These are phyloP conservation scores for Iphiclides podalirius DNA, from an alignment of 2,888 invertebrate genomes.

Conservation along the genomic window DNA sequence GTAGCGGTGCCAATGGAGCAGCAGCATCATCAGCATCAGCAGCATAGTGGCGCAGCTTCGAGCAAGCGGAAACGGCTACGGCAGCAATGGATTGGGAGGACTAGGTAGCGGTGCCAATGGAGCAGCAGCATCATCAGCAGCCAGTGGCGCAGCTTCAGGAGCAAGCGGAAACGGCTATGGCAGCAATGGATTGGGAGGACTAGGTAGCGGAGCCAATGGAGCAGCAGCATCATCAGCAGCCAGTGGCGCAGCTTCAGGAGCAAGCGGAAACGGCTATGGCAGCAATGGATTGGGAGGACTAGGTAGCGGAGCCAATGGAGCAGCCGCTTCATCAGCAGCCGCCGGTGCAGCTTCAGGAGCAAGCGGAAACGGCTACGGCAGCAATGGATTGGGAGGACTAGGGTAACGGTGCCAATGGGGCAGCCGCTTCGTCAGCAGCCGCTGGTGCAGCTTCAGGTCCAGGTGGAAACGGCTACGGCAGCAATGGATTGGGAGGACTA, in stretches of 20 bases:
- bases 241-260: neutral
- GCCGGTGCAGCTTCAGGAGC: slow-evolving; percentile 7
- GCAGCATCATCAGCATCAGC: no score
- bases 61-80: no score
- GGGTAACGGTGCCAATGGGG: slow-evolving; percentile 1
- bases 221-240: no score
- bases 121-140: no score
- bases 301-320: neutral
- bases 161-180: no score
- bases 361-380: neutral
- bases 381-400: neutral
- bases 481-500: no score
- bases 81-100: no score
- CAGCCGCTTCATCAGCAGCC: slow-evolving; percentile 12
- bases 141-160: no score
- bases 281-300: neutral
- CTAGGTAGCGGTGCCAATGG: no score
- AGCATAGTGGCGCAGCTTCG: no score
- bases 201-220: neutral
- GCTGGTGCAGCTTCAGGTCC: neutral
- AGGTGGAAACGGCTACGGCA: no score
- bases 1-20: no score
- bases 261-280: slow-evolving; percentile 7
- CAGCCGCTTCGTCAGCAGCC: slow-evolving; percentile 18
- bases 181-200: slow-evolving; percentile 11